phyloP scores from a whole-genome alignment of 2,888 invertebrate species.

The Strigamia maritima region DNA sequence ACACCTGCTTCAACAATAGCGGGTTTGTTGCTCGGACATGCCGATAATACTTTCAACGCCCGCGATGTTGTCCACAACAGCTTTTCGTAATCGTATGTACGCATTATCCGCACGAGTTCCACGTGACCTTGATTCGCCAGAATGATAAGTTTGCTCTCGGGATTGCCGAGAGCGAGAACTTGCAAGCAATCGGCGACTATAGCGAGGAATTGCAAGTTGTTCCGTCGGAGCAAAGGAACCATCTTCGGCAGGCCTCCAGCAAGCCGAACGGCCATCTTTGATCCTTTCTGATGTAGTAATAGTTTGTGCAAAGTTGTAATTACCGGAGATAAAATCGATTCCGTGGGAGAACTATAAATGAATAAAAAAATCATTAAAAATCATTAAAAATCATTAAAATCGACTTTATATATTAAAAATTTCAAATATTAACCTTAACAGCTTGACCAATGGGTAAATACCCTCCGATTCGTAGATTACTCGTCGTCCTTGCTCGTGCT shows the following conservation, averaged over 20 bases:
- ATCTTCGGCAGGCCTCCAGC: slow-evolving; percentile 98
- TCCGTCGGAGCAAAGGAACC: slow-evolving; percentile 90
- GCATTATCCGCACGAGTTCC: slow-evolving; percentile 95
- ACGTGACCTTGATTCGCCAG: slow-evolving; percentile 91
- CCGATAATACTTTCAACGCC: slow-evolving; percentile 94
- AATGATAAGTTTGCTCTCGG: slow-evolving; percentile 95
- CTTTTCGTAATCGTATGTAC: slow-evolving; percentile 96
- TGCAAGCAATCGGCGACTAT: slow-evolving; percentile 98
- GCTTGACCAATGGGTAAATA: too few species aligned
- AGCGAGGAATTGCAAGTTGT: slow-evolving; percentile 96
- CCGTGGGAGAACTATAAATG: slow-evolving; percentile 81
- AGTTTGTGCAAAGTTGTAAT: slow-evolving; percentile 98
- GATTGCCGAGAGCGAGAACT: slow-evolving; percentile 95
- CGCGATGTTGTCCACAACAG: slow-evolving; percentile 97
- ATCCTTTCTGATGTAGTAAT: slow-evolving; percentile 93
- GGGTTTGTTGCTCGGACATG: slow-evolving; percentile 98
- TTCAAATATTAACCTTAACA: too few species aligned
- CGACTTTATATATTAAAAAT: too few species aligned
- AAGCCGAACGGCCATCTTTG: slow-evolving; percentile 94
- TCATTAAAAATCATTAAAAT: too few species aligned
- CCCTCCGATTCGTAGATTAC: too few species aligned
- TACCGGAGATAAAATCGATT: slow-evolving; percentile 96
- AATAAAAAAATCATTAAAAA: too few species aligned
- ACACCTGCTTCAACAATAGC: slow-evolving; percentile 94
- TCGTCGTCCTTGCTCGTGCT: too few species aligned